These are phyloP conservation scores for Unio delphinus DNA, from an alignment of 2,888 invertebrate genomes.

Conservation along the genomic window DNA sequence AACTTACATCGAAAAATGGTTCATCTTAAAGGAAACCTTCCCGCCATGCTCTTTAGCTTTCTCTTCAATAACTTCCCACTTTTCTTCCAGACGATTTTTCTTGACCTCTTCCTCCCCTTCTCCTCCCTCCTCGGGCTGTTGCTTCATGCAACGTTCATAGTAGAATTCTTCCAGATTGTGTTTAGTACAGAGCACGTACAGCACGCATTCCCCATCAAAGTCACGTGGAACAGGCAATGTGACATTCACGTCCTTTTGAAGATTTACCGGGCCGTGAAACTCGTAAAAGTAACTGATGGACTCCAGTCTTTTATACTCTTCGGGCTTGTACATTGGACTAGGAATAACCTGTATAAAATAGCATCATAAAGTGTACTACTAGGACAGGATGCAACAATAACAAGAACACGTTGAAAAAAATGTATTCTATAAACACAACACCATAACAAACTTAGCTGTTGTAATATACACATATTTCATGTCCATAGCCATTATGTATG, in stretches of 20 bases:
- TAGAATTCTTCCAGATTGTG: conserved; percentile 5
- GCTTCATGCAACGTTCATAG: neutral
- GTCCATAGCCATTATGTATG: no score
- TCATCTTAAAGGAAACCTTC: conserved; percentile 11
- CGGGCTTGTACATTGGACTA: conserved; percentile 27
- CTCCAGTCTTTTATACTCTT: conserved; percentile 20
- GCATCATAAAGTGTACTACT: no score
- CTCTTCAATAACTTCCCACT: conserved; percentile 18
- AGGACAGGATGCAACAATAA: no score
- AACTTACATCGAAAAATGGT: conserved; percentile 19
- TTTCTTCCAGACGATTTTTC: neutral
- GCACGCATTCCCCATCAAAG: conserved; percentile 28
- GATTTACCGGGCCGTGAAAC: conserved; percentile 18
- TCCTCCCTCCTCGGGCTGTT: conserved; percentile 6
- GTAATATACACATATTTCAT: no score
- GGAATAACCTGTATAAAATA: conserved; percentile 28
- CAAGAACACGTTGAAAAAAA: no score
- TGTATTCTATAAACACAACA: no score
- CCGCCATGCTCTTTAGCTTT: conserved; percentile 12
- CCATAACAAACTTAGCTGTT: no score
- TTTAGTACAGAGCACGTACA: conserved; percentile 20
- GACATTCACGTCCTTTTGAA: conserved; percentile 18
- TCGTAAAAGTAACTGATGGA: conserved; percentile 42
- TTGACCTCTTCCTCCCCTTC: conserved; percentile 7
- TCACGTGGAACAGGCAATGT: conserved; percentile 32